phyloP scores from a whole-genome alignment of 2,888 invertebrate species.

The Criorhina ranunculi region DNA sequence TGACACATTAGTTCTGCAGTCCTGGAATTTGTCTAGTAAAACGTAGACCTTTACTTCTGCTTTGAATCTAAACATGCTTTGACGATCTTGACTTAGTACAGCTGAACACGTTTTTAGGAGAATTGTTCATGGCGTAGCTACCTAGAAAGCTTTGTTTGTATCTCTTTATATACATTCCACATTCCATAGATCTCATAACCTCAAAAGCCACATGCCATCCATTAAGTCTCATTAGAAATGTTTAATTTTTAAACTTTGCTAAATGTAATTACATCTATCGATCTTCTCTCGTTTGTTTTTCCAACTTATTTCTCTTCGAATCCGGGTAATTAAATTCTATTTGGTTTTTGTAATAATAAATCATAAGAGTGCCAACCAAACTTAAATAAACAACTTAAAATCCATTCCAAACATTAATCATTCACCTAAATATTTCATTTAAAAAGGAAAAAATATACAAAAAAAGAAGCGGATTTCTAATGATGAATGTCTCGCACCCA shows the following conservation, averaged over 20 bases:
- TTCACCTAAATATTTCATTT: constrained; percentile 16
- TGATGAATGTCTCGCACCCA: constrained; percentile 2
- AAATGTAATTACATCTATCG: constrained; percentile 42
- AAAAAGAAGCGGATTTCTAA: background rate
- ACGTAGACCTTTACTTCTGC: too few relatives aligned
- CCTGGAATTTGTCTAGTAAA: too few relatives aligned
- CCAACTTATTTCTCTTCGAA: background rate
- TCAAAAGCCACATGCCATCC: constrained; percentile 9
- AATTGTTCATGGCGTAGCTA: too few relatives aligned
- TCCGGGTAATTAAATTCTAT: constrained; percentile 42
- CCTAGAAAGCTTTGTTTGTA: too few relatives aligned
- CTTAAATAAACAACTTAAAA: constrained; percentile 49
- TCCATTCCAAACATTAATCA: constrained; percentile 51
- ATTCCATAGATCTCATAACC: background rate
- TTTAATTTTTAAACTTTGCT: constrained; percentile 26
- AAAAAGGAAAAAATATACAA: constrained; percentile 1
- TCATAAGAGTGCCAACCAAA: constrained; percentile 52
- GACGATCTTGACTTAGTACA: too few relatives aligned
- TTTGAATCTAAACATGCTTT: too few relatives aligned
- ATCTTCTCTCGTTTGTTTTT: background rate
- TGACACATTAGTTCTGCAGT: too few relatives aligned
- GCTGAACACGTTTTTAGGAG: too few relatives aligned
- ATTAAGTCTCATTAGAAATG: constrained; percentile 44
- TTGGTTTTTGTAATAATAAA: constrained; percentile 42
- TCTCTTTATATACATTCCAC: constrained; percentile 3